These are phyloP conservation scores for Xylocopa sonorina DNA, from an alignment of 1,140 invertebrate species.

Conservation along the genomic window DNA sequence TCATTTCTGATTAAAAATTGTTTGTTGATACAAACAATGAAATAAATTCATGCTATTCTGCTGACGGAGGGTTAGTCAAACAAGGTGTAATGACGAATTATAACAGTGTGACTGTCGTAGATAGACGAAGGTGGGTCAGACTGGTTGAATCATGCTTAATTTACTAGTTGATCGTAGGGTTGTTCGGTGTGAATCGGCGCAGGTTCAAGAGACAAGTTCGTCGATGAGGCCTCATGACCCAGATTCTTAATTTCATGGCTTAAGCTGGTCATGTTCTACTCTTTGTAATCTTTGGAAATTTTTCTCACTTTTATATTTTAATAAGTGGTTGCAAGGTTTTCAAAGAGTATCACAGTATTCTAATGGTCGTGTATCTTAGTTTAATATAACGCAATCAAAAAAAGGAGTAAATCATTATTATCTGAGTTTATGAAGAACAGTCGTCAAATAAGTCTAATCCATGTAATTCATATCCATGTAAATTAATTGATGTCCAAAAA, in stretches of 20 bases:
- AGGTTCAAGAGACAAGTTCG: slow-evolving; percentile 67
- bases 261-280: neutral
- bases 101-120: neutral
- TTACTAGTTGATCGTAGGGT: slow-evolving; percentile 3
- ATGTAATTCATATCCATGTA: neutral
- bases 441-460: neutral
- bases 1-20: no score
- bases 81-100: neutral
- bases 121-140: slow-evolving; percentile 15
- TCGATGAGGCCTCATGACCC: slow-evolving; percentile 45
- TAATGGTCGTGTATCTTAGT: no score
- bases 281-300: no score
- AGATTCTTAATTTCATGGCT: slow-evolving; percentile 41
- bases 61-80: neutral
- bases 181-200: slow-evolving; percentile 27
- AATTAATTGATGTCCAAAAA: neutral
- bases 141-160: neutral
- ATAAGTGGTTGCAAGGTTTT: no score
- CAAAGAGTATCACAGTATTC: no score
- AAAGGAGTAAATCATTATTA: no score
- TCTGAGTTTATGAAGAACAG: no score
- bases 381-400: no score
- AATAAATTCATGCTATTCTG: neutral
- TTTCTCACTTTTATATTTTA: no score
- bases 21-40: no score